These are phyloP conservation scores for Grammomys surdaster DNA, from an alignment of 2,113 vertebrate genomes.

Conservation along the genomic window DNA sequence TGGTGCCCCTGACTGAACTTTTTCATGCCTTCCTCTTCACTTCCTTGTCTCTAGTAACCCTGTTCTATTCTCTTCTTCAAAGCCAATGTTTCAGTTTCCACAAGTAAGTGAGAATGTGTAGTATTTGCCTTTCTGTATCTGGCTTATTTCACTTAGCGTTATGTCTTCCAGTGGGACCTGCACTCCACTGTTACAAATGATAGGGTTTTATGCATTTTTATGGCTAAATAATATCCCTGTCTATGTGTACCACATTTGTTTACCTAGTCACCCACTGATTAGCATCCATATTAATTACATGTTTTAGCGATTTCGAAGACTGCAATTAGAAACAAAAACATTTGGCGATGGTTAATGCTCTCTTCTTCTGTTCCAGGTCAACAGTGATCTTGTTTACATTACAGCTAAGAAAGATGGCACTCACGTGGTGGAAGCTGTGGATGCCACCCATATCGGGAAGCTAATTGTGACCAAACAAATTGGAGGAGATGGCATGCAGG, in stretches of 20 bases:
- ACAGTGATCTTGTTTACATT: conserved; percentile 95
- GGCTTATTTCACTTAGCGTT: not conserved
- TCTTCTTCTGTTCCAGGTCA: conserved; percentile 89
- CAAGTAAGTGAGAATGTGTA: not conserved
- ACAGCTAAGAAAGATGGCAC: conserved; percentile 90
- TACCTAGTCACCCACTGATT: not conserved
- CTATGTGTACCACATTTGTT: not conserved
- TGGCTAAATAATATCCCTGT: not conserved
- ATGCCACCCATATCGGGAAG: conserved; percentile 90
- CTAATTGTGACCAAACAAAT: conserved; percentile 93
- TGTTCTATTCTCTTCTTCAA: not conserved
- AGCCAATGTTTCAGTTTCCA: not conserved
- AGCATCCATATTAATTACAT: not conserved
- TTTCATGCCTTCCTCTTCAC: not conserved
- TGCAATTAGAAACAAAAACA: not conserved
- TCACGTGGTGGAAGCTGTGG: conserved; percentile 87
- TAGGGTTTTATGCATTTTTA: not conserved
- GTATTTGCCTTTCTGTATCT: not conserved
- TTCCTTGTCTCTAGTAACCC: too few relatives aligned
- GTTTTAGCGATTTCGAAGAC: not conserved
- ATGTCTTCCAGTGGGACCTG: not conserved
- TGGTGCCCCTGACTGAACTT: not conserved
- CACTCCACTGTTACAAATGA: not conserved
- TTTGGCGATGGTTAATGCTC: not conserved
- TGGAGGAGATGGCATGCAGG: conserved; percentile 86